These are phyloP conservation scores for Oryzias javanicus DNA, from an alignment of 2,113 vertebrate species.

Conservation along the genomic window DNA sequence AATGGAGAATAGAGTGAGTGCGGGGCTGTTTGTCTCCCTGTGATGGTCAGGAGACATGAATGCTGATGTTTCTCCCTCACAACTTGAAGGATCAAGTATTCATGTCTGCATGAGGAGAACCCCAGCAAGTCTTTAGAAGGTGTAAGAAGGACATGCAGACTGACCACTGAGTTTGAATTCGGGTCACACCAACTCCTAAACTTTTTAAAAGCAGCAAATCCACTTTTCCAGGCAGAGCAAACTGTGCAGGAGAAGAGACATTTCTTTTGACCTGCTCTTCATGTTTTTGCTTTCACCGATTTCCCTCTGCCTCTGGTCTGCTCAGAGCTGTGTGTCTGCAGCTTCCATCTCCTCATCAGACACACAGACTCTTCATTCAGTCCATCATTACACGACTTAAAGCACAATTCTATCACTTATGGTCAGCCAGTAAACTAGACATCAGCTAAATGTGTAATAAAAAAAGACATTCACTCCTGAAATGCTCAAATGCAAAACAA, in stretches of 20 bases:
- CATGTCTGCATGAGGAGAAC: too few relatives aligned
- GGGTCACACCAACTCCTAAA: too few relatives aligned
- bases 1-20: too few relatives aligned
- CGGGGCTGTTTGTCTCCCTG: too few relatives aligned
- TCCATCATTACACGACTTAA: slow-evolving; percentile 90
- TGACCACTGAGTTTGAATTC: too few relatives aligned
- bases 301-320: slow-evolving; percentile 75
- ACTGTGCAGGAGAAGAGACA: slow-evolving; percentile 47
- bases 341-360: slow-evolving; percentile 85
- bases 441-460: slow-evolving; percentile 72
- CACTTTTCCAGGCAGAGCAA: background rate
- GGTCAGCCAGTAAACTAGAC: slow-evolving; percentile 85
- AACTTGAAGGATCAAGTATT: too few relatives aligned
- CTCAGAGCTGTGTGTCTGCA: slow-evolving; percentile 88
- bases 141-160: too few relatives aligned
- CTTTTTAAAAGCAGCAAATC: too few relatives aligned
- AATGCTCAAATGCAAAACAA: slow-evolving; percentile 94
- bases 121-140: too few relatives aligned
- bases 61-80: too few relatives aligned
- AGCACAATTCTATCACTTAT: slow-evolving; percentile 99
- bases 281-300: slow-evolving; percentile 47
- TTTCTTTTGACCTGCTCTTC: slow-evolving; percentile 41
- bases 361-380: slow-evolving; percentile 86
- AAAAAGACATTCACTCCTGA: slow-evolving; percentile 83
- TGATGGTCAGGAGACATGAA: too few relatives aligned